Base-by-base conservation (phyloP, 2,113 vertebrate genomes). In the Astur gentilis region DNA sequence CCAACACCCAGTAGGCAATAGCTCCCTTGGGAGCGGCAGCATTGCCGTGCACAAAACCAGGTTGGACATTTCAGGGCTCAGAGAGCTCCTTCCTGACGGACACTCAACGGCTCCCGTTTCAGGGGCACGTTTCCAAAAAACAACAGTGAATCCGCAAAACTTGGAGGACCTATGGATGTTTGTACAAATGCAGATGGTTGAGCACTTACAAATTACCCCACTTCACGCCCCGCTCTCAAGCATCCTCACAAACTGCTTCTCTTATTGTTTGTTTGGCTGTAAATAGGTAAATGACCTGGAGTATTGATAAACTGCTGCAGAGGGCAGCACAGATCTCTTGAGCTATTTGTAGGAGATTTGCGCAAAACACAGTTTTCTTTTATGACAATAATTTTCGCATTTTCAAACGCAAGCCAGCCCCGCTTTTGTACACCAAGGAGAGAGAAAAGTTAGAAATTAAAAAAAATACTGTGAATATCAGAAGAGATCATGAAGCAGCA, bases 211-310 rank as follows among this genome's bases (percentile, higher is more conserved):
- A 71, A 87, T 90, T 61, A 76, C n/a, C 93, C 89, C 81, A 65
- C 94, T 96, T 67, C 55, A 84, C 0, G 3, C 60, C 89, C 89
- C 42, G 13, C 94, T 36, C 38, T 96, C 84, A 52, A 96, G 93
- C 40, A 38, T 26, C 19, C 93, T 96, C 91, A 67, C 44, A 13
- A 89, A 64, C 7, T 93, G 90, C 91, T 96, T 87, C 40, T 11
- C 91, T 76, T 57, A 52, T 40, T 93, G 90, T 95, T 84, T 93
- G 95, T 69, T 93, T 95, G 95, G 57, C 91, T 93, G 91, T 34
- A 90, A 91, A 89, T 36, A 90, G 95, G 95, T 85, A 94, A 91
- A 93, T 32, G 95, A 94, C 91, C 96, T 21, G 62, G 95, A 87
- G 93, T 55, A 18, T 89, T 92, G 93, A 82, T 36, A 72, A 84